Evolutionary conservation across 1,140 invertebrate genomes (phyloP), one percentile per base, ranked within the genome.

Genomic region (Pristionchus pacificus): DNA sequence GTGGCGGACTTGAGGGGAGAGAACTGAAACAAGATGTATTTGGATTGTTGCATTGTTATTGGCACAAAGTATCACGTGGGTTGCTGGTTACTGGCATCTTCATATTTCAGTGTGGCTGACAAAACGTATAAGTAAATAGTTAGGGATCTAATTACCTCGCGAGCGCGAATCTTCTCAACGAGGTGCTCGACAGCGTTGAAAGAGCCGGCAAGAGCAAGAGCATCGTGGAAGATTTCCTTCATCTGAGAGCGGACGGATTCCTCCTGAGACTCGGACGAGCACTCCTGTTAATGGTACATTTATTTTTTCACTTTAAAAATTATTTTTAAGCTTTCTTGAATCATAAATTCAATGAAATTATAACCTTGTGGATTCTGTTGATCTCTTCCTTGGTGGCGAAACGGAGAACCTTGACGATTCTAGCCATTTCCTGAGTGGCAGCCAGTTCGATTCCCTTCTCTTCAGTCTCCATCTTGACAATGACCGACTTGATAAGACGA

Each of bases 131-230:
- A 69, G n/a, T n/a, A n/a, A n/a, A n/a, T n/a, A n/a, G n/a, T n/a
- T n/a, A n/a, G n/a, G n/a, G n/a, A n/a, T n/a, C n/a, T n/a, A n/a
- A n/a, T n/a, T n/a, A n/a, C 69, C 58, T 69, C 62, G 31, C 70
- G 65, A 15, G 58, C 30, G 15, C 71, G 62, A 66, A 79, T 79
- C 62, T 78, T 78, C 30, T 81, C 65, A 32, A 68, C 61, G 28
- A 80, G 60, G 33, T 71, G 38, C 32, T 62, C 31, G 55, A 80
- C 68, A 49, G 77, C 73, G 71, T 75, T 79, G 15, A 65, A 68
- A 33, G 80, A 78, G 33, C 78, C 79, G 70, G 77, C 77, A 14
- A 76, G 64, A n/a, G 76, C 79, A 29, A 82, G 68, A 27, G 76
- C 70, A 62, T 82, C 70, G 32, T 59, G 60, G 60, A 79, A 72